A percentile compares a stretch with the other conserved stretches of the same genome.
Evolutionary conservation across 2,113 vertebrate genomes (phyloP).

Genomic region (Urocitellus parryii): DNA sequence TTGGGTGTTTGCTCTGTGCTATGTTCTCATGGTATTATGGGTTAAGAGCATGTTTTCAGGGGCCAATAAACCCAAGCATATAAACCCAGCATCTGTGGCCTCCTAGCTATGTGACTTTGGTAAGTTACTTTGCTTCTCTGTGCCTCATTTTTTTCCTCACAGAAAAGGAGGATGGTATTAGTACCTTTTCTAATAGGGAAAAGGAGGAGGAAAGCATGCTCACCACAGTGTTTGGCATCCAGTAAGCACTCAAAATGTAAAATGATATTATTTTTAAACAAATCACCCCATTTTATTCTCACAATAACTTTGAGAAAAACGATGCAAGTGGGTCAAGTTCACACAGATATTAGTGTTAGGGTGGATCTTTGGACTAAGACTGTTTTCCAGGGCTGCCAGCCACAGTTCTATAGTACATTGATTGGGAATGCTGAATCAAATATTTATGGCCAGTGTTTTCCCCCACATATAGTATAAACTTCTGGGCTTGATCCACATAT

Average conservation of each 20-base stretch:
- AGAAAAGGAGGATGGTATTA: not conserved
- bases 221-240: not conserved
- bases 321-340: not conserved
- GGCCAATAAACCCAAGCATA: not conserved
- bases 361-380: not conserved
- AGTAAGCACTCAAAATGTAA: not conserved
- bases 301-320: not conserved
- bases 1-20: not conserved
- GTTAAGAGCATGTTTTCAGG: not conserved
- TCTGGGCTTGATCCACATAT: not conserved
- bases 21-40: not conserved
- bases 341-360: not conserved
- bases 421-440: not conserved
- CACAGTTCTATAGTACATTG: not conserved
- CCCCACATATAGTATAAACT: not conserved
- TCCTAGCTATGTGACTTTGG: not conserved
- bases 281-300: not conserved
- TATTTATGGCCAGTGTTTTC: not conserved
- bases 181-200: not conserved
- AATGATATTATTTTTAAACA: slow-evolving; percentile 7
- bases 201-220: not conserved
- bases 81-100: not conserved
- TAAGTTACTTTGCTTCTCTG: not conserved
- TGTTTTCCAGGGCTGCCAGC: not conserved
- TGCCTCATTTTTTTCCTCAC: not conserved